phyloP scores from a whole-genome alignment of 2,797 vertebrate genomes.

The Natrix natrix region DNA sequence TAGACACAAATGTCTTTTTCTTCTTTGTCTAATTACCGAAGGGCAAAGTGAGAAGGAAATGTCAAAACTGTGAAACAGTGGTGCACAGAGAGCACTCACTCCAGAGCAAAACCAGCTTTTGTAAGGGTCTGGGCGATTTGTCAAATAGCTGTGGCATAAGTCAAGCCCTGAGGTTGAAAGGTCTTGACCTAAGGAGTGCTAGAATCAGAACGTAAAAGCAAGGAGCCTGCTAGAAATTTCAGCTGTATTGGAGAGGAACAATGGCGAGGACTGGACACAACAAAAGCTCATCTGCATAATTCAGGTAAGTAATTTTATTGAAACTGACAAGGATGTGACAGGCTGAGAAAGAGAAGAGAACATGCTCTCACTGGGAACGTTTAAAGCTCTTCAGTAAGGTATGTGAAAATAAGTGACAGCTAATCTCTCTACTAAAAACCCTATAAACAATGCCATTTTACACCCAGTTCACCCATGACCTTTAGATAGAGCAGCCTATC shows the following conservation, averaged over 20 bases:
- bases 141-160: conserved; percentile 97
- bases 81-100: conserved; percentile 80
- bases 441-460: conserved; percentile 94
- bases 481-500: conserved; percentile 67
- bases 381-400: conserved; percentile 79
- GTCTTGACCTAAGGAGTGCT: conserved; percentile 95
- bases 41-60: conserved; percentile 87
- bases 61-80: conserved; percentile 81
- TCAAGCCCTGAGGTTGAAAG: conserved; percentile 98
- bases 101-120: conserved; percentile 87
- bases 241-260: conserved; percentile 89
- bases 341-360: conserved; percentile 83
- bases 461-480: conserved; percentile 76
- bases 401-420: conserved; percentile 91
- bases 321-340: conserved; percentile 97
- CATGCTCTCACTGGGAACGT: conserved; percentile 78
- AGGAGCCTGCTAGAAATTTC: conserved; percentile 80
- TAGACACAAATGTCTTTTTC: conserved; percentile 88
- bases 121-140: conserved; percentile 88
- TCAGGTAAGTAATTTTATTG: conserved; percentile 98
- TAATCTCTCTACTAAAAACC: conserved; percentile 94
- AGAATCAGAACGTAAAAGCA: conserved; percentile 81
- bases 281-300: conserved; percentile 94
- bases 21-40: conserved; percentile 87
- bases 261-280: conserved; percentile 84